These are phyloP conservation scores for Eurystomus gularis DNA, from an alignment of 2,113 vertebrate genomes.

Conservation along the genomic window DNA sequence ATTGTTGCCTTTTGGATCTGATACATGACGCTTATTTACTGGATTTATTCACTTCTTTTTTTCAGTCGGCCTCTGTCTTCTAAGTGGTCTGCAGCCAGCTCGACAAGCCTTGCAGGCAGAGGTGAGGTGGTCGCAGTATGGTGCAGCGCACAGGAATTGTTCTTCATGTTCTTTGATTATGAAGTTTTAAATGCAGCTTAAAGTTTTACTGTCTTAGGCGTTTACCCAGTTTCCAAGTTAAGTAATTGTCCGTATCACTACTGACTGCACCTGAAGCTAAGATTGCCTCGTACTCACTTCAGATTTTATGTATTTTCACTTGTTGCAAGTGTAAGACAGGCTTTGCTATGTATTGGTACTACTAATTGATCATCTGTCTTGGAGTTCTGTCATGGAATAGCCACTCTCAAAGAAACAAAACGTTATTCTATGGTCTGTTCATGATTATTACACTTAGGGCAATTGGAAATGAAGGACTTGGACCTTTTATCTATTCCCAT, in stretches of 20 bases:
- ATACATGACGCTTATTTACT: background rate
- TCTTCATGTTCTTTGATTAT: background rate
- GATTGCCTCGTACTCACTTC: background rate
- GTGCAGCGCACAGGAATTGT: background rate
- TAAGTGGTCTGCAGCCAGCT: constrained; percentile 87
- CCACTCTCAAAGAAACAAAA: background rate
- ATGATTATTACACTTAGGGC: background rate
- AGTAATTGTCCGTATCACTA: background rate
- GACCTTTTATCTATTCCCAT: background rate
- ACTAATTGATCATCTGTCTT: background rate
- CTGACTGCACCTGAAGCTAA: background rate
- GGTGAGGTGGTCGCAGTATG: constrained; percentile 64
- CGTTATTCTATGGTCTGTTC: background rate
- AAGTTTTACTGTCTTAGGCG: background rate
- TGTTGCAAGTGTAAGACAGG: background rate
- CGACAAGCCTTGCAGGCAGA: constrained; percentile 83
- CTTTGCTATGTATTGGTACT: background rate
- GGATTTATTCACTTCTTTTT: background rate
- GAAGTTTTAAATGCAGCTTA: background rate
- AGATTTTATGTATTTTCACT: background rate
- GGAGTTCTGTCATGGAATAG: background rate
- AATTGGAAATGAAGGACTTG: background rate
- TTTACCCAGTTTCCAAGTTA: background rate
- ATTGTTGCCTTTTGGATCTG: background rate
- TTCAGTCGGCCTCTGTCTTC: constrained; percentile 89